These are phyloP conservation scores for Hyperopisus bebe DNA, from an alignment of 2,113 vertebrate genomes.

Conservation along the genomic window DNA sequence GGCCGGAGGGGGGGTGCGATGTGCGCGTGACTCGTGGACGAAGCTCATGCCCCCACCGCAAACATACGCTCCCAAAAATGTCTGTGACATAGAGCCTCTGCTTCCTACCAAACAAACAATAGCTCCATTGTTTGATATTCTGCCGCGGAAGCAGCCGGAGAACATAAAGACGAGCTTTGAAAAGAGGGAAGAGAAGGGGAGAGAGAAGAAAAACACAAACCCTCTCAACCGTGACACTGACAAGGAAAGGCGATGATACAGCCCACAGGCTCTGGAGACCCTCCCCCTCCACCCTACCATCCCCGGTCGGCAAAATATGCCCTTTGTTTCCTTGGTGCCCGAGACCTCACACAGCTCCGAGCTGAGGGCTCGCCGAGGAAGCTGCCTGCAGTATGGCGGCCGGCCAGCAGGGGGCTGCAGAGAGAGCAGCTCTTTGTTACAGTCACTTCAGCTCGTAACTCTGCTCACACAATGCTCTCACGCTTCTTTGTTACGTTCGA, in stretches of 20 bases:
- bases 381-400: slow-evolving; percentile 27
- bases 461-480: neutral
- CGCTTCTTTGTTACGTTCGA: neutral
- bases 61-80: slow-evolving; percentile 82
- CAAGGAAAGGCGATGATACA: slow-evolving; percentile 27
- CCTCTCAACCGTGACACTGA: slow-evolving; percentile 33
- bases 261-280: slow-evolving; percentile 19
- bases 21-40: neutral
- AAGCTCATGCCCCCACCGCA: slow-evolving; percentile 59
- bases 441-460: neutral
- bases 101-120: slow-evolving; percentile 74
- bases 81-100: slow-evolving; percentile 76
- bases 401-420: slow-evolving; percentile 44
- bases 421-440: neutral
- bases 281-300: slow-evolving; percentile 22
- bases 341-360: slow-evolving; percentile 45
- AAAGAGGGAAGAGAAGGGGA: slow-evolving; percentile 32
- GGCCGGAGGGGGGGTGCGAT: neutral
- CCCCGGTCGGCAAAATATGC: slow-evolving; percentile 43
- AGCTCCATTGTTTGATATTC: slow-evolving; percentile 67
- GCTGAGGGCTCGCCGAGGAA: neutral
- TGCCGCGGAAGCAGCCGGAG: slow-evolving; percentile 64
- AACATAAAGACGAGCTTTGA: slow-evolving; percentile 76
- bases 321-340: slow-evolving; percentile 49
- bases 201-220: neutral